Base-by-base conservation (phyloP, 2,888 invertebrate genomes). In the Acrobeloides nanus region DNA sequence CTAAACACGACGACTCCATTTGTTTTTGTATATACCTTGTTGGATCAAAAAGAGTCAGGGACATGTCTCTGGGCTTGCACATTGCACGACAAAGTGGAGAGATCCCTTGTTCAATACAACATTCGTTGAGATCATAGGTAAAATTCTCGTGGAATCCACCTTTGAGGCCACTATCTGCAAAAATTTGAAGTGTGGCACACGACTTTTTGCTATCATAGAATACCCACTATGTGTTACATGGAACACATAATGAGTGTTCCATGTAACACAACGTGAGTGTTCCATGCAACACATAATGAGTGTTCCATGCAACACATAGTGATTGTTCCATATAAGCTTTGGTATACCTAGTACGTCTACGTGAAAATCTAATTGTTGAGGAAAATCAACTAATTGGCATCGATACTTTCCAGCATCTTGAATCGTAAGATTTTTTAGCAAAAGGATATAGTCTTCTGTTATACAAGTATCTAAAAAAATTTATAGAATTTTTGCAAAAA, bases 91-190 rank as follows among this genome's bases (percentile, higher is more conserved):
- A 89, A 1, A 81, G 69, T 0, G 82, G 79, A 0, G 85, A 83
- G 0, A 89, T 87, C 74, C 86, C 86, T 77, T 83, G 82, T 52
- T 81, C 80, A n/a, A 80, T 78, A 66, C 89, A 89, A 72, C 89
- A 89, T 60, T 84, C 77, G 68, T 60, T 50, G 62, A 69, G 58
- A 49, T 70, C 70, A 41, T 66, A 70, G 8, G 62, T 62, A 39
- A 67, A 63, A 40, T 67, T 68, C 42, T 63, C 55, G 46, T 70
- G 66, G 49, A 68, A 68, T 15, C 68, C 69, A 6, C 59, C 60
- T 24, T 57, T 50, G 25, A 69, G 51, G 6, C 68, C 69, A 25
- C 66, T 68, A 38, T 69, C 69, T 68, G 41, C 46, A 68, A 51
- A 15, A 31, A 51, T 7, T 20, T n/a, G 10, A 47, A 45, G 24